These are phyloP conservation scores for Chanos chanos DNA, from an alignment of 2,797 vertebrate species.

Conservation along the genomic window DNA sequence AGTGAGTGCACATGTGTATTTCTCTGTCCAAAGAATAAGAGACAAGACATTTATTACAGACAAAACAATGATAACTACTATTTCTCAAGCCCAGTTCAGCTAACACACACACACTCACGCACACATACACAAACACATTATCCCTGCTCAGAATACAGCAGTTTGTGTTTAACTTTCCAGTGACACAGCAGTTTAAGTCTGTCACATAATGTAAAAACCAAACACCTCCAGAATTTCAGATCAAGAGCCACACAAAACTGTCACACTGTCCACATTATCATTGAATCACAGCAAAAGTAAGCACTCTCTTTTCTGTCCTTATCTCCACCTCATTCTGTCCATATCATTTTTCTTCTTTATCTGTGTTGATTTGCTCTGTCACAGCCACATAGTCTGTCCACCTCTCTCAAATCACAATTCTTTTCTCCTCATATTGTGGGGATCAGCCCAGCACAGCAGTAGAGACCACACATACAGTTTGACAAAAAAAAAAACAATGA, in stretches of 20 bases:
- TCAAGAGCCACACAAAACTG: conserved; percentile 18
- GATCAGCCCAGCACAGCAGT: conserved; percentile 15
- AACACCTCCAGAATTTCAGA: neutral
- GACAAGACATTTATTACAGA: no score
- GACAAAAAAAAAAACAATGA: conserved; percentile 36
- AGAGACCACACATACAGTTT: neutral
- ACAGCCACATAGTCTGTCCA: no score
- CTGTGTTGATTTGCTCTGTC: no score
- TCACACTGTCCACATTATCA: conserved; percentile 18
- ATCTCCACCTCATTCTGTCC: neutral
- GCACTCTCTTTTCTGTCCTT: conserved; percentile 6
- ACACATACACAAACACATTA: neutral
- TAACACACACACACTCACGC: neutral
- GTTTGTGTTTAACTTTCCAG: conserved; percentile 1
- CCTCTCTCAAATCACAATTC: conserved; percentile 13
- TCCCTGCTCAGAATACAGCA: conserved; percentile 4
- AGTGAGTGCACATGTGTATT: neutral
- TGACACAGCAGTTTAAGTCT: conserved; percentile 21
- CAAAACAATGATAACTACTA: no score
- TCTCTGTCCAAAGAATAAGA: neutral
- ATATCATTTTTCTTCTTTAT: conserved; percentile 1
- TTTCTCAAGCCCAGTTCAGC: conserved; percentile 53
- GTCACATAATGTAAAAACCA: conserved; percentile 1
- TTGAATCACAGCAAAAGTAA: neutral
- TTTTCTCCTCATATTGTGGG: conserved; percentile 18